Percentiles rank a stretch among this genome's conserved stretches.
Evolutionary conservation across 1,140 invertebrate species (phyloP).

Genomic region (Drosophila aff.): DNA sequence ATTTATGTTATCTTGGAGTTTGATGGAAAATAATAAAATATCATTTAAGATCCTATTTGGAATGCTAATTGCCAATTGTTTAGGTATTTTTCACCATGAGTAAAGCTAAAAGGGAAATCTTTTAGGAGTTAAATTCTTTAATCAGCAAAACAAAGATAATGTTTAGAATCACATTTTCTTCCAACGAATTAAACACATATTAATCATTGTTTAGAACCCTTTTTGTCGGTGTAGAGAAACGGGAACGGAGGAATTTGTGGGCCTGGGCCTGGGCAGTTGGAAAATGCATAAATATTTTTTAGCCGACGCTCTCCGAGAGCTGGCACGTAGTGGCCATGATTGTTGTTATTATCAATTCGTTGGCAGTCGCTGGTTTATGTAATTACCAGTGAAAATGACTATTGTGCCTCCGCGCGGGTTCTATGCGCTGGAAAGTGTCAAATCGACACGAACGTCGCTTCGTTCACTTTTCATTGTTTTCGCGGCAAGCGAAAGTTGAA

Average conservation of each 20-base stretch:
- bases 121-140: background rate
- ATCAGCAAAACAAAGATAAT: background rate
- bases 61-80: too few relatives aligned
- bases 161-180: background rate
- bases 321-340: constrained; percentile 46
- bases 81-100: too few relatives aligned
- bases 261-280: constrained; percentile 14
- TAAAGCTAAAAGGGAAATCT: background rate
- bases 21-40: background rate
- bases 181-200: background rate
- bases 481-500: constrained; percentile 38
- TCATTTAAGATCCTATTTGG: background rate
- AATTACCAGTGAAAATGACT: constrained; percentile 27
- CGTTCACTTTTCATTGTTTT: constrained; percentile 41
- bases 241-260: constrained; percentile 6
- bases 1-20: background rate
- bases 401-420: constrained; percentile 2
- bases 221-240: constrained; percentile 6
- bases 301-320: constrained; percentile 13
- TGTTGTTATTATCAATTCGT: constrained; percentile 44
- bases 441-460: constrained; percentile 29
- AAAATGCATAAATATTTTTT: constrained; percentile 48
- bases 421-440: constrained; percentile 33
- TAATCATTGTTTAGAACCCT: background rate
- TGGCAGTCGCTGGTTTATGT: constrained; percentile 32